Percentiles rank a stretch among this genome's conserved stretches.
Conservation (phyloP, 2,888 invertebrate genomes). For the Strigamia crassipes region DNA sequence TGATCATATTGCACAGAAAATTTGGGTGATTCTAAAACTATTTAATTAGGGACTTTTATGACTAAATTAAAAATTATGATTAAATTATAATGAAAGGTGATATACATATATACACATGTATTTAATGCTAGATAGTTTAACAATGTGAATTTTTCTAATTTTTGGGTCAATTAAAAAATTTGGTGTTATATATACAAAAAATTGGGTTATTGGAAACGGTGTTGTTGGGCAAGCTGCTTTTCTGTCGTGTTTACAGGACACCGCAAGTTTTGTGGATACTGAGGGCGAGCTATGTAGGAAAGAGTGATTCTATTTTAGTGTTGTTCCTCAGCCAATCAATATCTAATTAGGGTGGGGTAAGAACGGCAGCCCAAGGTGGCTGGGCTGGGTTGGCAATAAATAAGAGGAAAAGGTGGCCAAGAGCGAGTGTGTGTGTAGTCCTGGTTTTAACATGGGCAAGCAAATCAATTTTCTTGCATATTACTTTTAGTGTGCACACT, state of each 20-base stretch:
- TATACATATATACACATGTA: no score
- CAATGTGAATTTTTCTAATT: no score
- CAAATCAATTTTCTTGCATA: conserved; percentile 21
- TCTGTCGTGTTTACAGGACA: background rate
- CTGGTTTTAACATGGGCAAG: conserved; percentile 16
- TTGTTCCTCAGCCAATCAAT: conserved; percentile 21
- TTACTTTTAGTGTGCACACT: conserved; percentile 10
- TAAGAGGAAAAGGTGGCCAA: conserved; percentile 21
- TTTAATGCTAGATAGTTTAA: no score
- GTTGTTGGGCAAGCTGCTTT: background rate
- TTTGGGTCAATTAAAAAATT: no score
- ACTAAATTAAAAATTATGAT: no score
- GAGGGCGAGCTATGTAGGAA: background rate
- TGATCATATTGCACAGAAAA: no score
- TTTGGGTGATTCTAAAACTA: no score
- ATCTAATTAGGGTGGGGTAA: conserved; percentile 21
- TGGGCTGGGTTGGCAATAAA: conserved; percentile 21
- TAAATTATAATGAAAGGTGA: no score
- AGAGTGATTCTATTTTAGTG: conserved; percentile 21
- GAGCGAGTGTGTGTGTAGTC: conserved; percentile 6
- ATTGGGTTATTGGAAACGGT: background rate
- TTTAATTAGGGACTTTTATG: no score
- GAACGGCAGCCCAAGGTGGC: conserved; percentile 21
- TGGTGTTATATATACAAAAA: background rate
- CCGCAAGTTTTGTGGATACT: conserved; percentile 5